phyloP scores from a whole-genome alignment of 2,888 invertebrate genomes.

The Drosophila phalerata region DNA sequence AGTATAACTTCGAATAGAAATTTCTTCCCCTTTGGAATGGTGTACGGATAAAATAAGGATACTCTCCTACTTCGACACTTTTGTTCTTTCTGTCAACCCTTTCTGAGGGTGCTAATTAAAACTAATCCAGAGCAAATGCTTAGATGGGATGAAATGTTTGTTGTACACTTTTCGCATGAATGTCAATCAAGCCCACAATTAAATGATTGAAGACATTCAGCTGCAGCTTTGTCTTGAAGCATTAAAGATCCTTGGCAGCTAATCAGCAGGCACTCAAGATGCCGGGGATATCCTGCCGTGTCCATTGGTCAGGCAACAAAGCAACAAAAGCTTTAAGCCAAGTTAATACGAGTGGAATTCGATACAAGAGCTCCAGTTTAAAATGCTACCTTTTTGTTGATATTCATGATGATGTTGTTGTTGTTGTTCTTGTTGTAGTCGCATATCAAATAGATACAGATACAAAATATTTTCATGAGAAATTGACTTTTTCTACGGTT shows the following conservation, averaged over 20 bases:
- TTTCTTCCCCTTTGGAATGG: slow-evolving; percentile 5
- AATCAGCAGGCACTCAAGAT: slow-evolving; percentile 45
- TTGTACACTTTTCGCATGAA: slow-evolving; percentile 71
- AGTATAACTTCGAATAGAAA: slow-evolving; percentile 42
- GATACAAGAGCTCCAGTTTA: slow-evolving; percentile 42
- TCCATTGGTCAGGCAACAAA: slow-evolving; percentile 4
- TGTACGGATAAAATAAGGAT: neutral
- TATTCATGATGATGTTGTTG: neutral
- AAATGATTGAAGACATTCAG: slow-evolving; percentile 77
- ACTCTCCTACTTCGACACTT: neutral
- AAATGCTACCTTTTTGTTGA: slow-evolving; percentile 60
- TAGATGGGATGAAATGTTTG: slow-evolving; percentile 45
- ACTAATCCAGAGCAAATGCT: slow-evolving; percentile 67
- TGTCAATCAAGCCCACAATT: slow-evolving; percentile 73
- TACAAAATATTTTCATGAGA: slow-evolving; percentile 83
- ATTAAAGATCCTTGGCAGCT: slow-evolving; percentile 26
- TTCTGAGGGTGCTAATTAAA: slow-evolving; percentile 73
- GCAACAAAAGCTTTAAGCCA: slow-evolving; percentile 50
- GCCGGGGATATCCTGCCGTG: slow-evolving; percentile 9
- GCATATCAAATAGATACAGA: slow-evolving; percentile 75
- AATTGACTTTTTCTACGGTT: slow-evolving; percentile 80
- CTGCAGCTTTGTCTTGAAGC: slow-evolving; percentile 19
- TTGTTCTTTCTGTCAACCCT: slow-evolving; percentile 49
- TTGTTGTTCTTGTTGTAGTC: slow-evolving; percentile 48
- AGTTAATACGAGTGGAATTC: slow-evolving; percentile 11